Base-by-base conservation (phyloP, 30 jellyfish, hydroid and myxozoan genomes). In the Hydra vulgaris region DNA sequence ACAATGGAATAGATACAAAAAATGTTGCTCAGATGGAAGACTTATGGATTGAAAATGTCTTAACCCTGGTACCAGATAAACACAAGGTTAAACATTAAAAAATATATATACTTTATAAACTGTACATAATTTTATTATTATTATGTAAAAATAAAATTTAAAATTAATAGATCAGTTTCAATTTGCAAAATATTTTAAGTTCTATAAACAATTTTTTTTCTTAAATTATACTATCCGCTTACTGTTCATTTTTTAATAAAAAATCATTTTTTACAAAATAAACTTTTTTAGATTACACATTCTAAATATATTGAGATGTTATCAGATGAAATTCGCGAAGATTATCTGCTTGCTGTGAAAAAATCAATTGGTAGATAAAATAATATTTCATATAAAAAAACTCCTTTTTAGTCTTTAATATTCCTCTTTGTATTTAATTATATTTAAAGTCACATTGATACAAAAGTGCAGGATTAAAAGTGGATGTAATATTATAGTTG, bases 11-110 rank as follows among this genome's bases (percentile, higher is more conserved):
- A 79, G 98, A 92, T 74, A 92, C 98, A 15, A 89, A 92, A 74
- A 95, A 92, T 71, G 98, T 92, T 18, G 98, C 98, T 20, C 96
- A 96, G n/a, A 92, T 92, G 98, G 98, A 92, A 84, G 95, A 84
- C 73, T 71, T 85, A 18, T 92, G 98, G 98, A 85, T 92, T 7
- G 94, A 92, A 18, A 90, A 92, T 77, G 98, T 92, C 18, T 61
- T 92, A 88, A 54, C 73, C 21, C 89, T 92, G 85, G 98, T 92
- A 1, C 98, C 98, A 40, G 96, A 87, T n/a, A 66, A 76, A 18
- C 79, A 79, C 70, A 92, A 92, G 98, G 98, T 84, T 22, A 19
- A n/a, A n/a, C n/a, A n/a, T n/a, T n/a, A n/a, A n/a, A n/a, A n/a
- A 82, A 23, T 19, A 3, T 17, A 21, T 18, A 17, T 56, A 17